Conservation (phyloP, 1,140 invertebrate species). For the Drosophila bipectinata region DNA sequence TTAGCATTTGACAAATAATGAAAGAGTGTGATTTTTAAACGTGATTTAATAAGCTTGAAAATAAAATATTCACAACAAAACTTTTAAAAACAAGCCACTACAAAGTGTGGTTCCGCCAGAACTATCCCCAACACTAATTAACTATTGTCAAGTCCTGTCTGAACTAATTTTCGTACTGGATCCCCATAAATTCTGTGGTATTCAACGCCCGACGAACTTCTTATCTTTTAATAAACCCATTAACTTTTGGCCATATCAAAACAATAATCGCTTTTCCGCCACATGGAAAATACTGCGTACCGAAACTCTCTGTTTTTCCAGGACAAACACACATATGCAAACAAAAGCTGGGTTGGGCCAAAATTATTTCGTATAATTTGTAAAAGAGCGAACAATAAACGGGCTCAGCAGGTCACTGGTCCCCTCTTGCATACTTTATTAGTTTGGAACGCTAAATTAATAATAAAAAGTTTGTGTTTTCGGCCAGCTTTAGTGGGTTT, state of each 20-base stretch:
- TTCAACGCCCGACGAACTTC: constrained; percentile 32
- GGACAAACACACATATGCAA: constrained; percentile 27
- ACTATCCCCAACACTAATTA: neutral
- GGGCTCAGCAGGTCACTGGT: constrained; percentile 43
- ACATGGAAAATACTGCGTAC: constrained; percentile 20
- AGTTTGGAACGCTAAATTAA: constrained; percentile 74
- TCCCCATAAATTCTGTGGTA: constrained; percentile 29
- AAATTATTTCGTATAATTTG: constrained; percentile 64
- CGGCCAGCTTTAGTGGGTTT: constrained; percentile 46
- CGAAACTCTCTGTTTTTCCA: constrained; percentile 32
- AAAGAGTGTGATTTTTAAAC: neutral
- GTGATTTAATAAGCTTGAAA: neutral
- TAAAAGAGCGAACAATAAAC: constrained; percentile 47
- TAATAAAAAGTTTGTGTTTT: constrained; percentile 69
- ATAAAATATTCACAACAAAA: neutral
- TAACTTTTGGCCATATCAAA: constrained; percentile 57
- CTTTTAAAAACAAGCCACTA: neutral
- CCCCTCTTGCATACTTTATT: constrained; percentile 64
- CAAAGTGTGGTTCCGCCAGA: neutral
- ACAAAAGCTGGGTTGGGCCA: constrained; percentile 59
- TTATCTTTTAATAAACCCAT: constrained; percentile 53
- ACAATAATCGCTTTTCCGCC: constrained; percentile 39
- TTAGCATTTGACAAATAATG: constrained; percentile 41
- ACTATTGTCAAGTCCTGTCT: neutral
- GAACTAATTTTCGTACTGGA: constrained; percentile 14